phyloP scores from a whole-genome alignment of 1,140 invertebrate genomes.

The Medauroidea extradentata region DNA sequence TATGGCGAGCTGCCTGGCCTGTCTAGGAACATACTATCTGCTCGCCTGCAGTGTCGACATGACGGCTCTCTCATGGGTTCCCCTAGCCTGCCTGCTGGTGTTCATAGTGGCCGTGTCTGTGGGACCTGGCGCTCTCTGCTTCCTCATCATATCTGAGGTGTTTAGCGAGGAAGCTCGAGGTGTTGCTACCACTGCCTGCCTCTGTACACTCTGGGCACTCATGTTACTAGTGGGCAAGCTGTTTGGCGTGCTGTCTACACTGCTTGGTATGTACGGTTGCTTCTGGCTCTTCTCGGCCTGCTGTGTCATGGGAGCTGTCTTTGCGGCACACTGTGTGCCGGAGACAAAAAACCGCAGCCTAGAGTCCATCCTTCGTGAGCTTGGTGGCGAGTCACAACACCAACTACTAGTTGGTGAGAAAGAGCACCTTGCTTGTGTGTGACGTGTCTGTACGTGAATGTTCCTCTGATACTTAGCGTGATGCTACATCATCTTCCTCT shows the following conservation, averaged over 20 bases:
- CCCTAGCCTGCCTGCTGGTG: neutral
- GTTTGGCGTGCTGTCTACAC: neutral
- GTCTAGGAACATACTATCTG: neutral
- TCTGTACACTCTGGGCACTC: neutral
- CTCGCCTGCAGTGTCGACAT: neutral
- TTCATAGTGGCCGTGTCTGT: neutral
- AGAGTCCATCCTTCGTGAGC: neutral
- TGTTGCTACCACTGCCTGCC: neutral
- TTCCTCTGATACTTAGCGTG: too few species aligned
- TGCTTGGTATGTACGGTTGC: neutral
- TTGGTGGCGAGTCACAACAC: neutral
- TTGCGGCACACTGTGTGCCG: neutral
- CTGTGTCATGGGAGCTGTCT: neutral
- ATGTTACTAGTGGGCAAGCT: neutral
- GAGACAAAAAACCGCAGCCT: constrained; percentile 1
- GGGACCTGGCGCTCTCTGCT: neutral
- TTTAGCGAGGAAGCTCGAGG: neutral
- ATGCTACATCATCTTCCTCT: too few species aligned
- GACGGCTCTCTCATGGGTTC: neutral
- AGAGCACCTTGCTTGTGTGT: too few species aligned
- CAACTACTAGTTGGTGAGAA: too few species aligned
- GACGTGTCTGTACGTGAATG: too few species aligned
- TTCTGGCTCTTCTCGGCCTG: neutral
- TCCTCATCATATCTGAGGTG: neutral
- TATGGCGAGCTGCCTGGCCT: neutral